Conservation (phyloP, 1,140 invertebrate species). For the Ceratosolen solmsi region DNA sequence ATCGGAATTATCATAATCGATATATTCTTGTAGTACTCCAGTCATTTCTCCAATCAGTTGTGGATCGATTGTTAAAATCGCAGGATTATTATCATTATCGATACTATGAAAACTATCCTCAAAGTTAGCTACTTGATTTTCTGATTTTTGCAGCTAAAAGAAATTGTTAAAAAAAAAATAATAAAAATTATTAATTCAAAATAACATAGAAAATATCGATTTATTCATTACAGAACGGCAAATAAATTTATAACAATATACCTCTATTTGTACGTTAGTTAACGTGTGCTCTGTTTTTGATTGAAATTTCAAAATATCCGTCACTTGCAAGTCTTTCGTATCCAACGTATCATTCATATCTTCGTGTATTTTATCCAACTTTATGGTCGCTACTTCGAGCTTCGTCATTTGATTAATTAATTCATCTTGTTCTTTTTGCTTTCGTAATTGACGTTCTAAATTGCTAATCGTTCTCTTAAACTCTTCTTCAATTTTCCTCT, state of each 20-base stretch:
- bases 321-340: slow-evolving; percentile 49
- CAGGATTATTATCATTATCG: slow-evolving; percentile 13
- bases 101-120: slow-evolving; percentile 46
- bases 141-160: slow-evolving; percentile 47
- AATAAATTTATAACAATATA: neutral
- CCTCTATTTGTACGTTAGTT: slow-evolving; percentile 31
- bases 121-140: slow-evolving; percentile 41
- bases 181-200: neutral
- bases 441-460: slow-evolving; percentile 54
- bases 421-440: slow-evolving; percentile 41
- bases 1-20: slow-evolving; percentile 43
- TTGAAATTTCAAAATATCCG: slow-evolving; percentile 48
- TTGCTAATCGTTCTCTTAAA: slow-evolving; percentile 42
- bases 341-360: slow-evolving; percentile 49
- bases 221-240: neutral
- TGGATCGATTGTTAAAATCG: neutral
- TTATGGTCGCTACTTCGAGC: slow-evolving; percentile 39
- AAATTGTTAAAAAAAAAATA: neutral
- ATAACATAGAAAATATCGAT: slow-evolving; percentile 15
- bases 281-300: slow-evolving; percentile 53
- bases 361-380: slow-evolving; percentile 45
- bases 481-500: slow-evolving; percentile 10
- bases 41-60: slow-evolving; percentile 36
- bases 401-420: slow-evolving; percentile 48
- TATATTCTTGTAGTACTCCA: slow-evolving; percentile 37